Evolutionary conservation across 2,888 invertebrate genomes (phyloP).

Genomic region (Acleris emargana): DNA sequence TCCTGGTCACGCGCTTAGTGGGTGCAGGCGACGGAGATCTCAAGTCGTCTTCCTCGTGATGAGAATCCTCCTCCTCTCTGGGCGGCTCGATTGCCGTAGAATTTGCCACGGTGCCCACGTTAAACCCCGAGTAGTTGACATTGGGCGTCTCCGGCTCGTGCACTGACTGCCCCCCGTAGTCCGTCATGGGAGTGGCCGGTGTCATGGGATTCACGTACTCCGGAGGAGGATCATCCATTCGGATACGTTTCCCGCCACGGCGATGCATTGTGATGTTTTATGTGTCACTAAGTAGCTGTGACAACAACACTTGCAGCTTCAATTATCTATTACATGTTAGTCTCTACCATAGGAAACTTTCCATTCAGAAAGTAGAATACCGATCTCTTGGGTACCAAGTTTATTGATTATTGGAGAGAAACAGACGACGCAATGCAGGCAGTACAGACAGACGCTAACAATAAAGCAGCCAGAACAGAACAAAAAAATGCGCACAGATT

Average conservation of each 20-base stretch:
- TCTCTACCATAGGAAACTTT: slow-evolving; percentile 1
- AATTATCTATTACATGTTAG: slow-evolving; percentile 25
- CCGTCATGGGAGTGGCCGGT: slow-evolving; percentile 80
- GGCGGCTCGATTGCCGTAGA: slow-evolving; percentile 62
- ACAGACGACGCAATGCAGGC: slow-evolving; percentile 28
- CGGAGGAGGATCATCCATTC: slow-evolving; percentile 95
- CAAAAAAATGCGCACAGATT: background rate
- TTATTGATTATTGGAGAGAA: slow-evolving; percentile 33
- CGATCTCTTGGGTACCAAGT: background rate
- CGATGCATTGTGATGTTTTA: slow-evolving; percentile 86
- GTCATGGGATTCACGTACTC: slow-evolving; percentile 91
- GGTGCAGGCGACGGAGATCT: slow-evolving; percentile 84
- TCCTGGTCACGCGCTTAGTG: slow-evolving; percentile 86
- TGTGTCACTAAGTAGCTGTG: slow-evolving; percentile 15
- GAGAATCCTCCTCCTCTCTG: slow-evolving; percentile 70
- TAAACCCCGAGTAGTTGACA: slow-evolving; percentile 72
- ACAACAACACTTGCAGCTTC: slow-evolving; percentile 15
- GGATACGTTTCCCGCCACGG: slow-evolving; percentile 93
- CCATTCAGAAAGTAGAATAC: slow-evolving; percentile 2
- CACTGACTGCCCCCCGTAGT: slow-evolving; percentile 79
- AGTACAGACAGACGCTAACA: too few relatives aligned
- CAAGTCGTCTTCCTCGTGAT: slow-evolving; percentile 66
- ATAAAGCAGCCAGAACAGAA: slow-evolving; percentile 22
- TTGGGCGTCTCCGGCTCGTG: slow-evolving; percentile 80
- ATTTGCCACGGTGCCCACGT: slow-evolving; percentile 62